Percentiles rank a stretch among this genome's conserved stretches.
These are phyloP conservation scores for Channa striata DNA, from an alignment of 2,797 vertebrate genomes.

Conservation along the genomic window DNA sequence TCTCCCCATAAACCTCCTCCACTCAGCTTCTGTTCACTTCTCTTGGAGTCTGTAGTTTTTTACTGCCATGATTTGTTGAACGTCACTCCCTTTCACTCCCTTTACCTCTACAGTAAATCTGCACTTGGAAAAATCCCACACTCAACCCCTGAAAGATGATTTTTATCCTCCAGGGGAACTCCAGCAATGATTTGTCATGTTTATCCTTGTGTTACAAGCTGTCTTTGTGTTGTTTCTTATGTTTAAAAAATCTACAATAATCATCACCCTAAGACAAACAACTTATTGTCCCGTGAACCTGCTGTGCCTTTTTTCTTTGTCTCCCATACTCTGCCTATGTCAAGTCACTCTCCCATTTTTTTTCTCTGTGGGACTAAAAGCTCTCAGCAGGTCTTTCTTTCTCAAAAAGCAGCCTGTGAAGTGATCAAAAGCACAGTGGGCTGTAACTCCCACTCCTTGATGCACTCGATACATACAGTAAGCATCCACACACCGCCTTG, in stretches of 20 bases:
- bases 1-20: conserved; percentile 52
- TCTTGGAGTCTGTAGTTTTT: conserved; percentile 50
- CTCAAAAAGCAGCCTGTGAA: conserved; percentile 37
- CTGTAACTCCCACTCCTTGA: conserved; percentile 39
- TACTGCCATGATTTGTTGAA: conserved; percentile 69
- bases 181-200: conserved; percentile 9
- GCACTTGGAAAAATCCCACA: conserved; percentile 27
- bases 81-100: conserved; percentile 55
- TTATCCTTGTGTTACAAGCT: neutral
- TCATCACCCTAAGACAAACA: neutral
- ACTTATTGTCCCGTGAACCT: neutral
- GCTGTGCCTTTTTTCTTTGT: conserved; percentile 2
- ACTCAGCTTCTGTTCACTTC: conserved; percentile 29
- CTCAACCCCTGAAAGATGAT: conserved; percentile 19
- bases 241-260: neutral
- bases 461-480: conserved; percentile 29
- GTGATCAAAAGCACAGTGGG: conserved; percentile 66
- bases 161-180: conserved; percentile 13
- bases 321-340: conserved; percentile 17
- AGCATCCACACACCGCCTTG: conserved; percentile 23
- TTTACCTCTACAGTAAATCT: conserved; percentile 30
- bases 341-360: conserved; percentile 17
- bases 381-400: conserved; percentile 43
- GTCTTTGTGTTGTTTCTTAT: neutral
- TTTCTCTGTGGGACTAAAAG: conserved; percentile 52